phyloP scores from a whole-genome alignment of 2,113 vertebrate species.

The Platycercus adscitus region DNA sequence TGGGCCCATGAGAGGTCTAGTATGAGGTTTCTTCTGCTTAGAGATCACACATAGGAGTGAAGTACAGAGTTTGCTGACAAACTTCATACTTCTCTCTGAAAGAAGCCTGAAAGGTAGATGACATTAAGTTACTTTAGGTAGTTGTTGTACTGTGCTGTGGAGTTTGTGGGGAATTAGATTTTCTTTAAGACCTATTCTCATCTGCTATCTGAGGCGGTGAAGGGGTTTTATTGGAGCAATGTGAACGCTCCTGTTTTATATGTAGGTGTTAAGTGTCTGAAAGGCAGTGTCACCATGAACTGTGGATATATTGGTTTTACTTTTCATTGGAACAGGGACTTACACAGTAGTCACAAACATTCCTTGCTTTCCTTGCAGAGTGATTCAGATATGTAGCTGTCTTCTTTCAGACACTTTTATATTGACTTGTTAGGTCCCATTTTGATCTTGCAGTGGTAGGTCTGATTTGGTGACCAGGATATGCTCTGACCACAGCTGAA shows the following conservation, averaged over 20 bases:
- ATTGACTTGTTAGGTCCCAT: background rate
- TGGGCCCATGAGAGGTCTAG: background rate
- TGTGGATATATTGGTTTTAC: background rate
- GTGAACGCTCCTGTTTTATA: background rate
- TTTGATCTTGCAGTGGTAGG: background rate
- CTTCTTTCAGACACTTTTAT: background rate
- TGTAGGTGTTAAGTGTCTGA: background rate
- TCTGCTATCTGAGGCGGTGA: background rate
- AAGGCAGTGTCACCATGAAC: background rate
- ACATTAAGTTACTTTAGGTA: background rate
- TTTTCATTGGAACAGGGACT: background rate
- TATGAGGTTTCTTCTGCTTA: background rate
- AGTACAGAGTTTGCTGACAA: fast-evolving
- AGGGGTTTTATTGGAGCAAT: background rate
- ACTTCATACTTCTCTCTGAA: background rate
- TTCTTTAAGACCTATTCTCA: background rate
- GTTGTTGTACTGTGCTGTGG: background rate
- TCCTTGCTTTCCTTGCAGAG: background rate
- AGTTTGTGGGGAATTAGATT: background rate
- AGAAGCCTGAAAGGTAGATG: background rate
- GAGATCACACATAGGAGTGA: background rate
- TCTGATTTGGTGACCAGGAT: background rate
- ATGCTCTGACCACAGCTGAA: background rate
- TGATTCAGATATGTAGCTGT: background rate
- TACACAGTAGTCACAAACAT: fast-evolving